Evolutionary conservation across 2,113 vertebrate genomes (phyloP).

Genomic region (Ciconia boyciana): DNA sequence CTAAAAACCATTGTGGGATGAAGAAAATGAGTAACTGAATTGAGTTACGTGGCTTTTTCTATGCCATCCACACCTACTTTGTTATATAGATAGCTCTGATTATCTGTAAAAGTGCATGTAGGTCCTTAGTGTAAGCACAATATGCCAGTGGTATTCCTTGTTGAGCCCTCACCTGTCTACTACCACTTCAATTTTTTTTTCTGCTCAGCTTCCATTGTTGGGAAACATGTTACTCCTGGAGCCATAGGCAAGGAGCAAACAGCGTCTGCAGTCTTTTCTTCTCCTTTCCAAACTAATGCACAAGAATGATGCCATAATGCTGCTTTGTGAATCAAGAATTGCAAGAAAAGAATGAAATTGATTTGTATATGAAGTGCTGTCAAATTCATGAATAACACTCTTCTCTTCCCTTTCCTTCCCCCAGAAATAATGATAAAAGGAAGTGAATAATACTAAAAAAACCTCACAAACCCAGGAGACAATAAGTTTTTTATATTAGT

Average conservation of each 20-base stretch:
- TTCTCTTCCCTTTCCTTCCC: not conserved
- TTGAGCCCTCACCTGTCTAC: not conserved
- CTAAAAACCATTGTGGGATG: not conserved
- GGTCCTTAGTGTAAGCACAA: not conserved
- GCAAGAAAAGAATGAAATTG: slow-evolving; percentile 39
- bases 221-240: not conserved
- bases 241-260: slow-evolving; percentile 31
- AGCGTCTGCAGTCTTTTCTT: not conserved
- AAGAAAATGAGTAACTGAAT: not conserved
- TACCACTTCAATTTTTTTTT: slow-evolving; percentile 37
- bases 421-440: not conserved
- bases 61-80: not conserved
- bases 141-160: not conserved
- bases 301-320: slow-evolving; percentile 48
- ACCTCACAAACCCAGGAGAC: not conserved
- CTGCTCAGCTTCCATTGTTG: not conserved
- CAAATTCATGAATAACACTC: slow-evolving; percentile 10
- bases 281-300: slow-evolving; percentile 31
- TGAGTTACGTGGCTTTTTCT: not conserved
- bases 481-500: not conserved
- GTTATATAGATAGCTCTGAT: not conserved
- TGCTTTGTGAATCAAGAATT: slow-evolving; percentile 39
- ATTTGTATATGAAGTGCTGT: slow-evolving; percentile 55
- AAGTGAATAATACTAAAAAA: not conserved
- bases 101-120: not conserved